phyloP scores from a whole-genome alignment of 1,140 invertebrate species.

The Cardiocondyla obscurior region DNA sequence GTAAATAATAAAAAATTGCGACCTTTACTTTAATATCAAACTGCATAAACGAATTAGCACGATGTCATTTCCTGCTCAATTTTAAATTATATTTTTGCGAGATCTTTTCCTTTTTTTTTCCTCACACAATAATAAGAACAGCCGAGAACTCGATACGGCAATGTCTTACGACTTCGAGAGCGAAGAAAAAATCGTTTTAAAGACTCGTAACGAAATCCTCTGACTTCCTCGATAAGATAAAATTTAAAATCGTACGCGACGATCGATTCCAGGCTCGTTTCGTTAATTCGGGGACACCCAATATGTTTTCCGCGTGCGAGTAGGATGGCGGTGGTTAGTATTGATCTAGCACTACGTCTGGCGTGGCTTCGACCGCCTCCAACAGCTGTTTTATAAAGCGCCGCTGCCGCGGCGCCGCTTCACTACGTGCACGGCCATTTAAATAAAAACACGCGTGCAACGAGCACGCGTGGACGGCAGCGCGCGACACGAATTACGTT shows the following conservation, averaged over 20 bases:
- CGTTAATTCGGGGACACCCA: constrained; percentile 15
- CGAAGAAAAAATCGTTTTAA: not conserved
- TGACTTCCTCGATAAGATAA: not conserved
- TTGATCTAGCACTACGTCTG: constrained; percentile 68
- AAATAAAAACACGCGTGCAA: constrained; percentile 68
- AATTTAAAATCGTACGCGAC: not conserved
- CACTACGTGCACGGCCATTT: constrained; percentile 61
- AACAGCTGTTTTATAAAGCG: constrained; percentile 74
- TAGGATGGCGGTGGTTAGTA: constrained; percentile 57
- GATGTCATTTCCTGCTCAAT: not conserved
- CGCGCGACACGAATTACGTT: constrained; percentile 40
- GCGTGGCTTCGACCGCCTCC: constrained; percentile 67
- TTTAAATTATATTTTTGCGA: not conserved
- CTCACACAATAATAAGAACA: not conserved
- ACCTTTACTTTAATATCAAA: not conserved
- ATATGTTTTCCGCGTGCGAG: constrained; percentile 35
- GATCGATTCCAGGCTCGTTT: not conserved
- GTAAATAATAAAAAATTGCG: not conserved
- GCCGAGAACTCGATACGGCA: not conserved
- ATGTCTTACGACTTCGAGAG: not conserved
- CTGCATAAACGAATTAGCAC: not conserved
- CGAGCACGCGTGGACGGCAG: not conserved
- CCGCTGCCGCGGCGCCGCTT: constrained; percentile 52
- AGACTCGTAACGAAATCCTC: not conserved
- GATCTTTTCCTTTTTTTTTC: too few relatives aligned